Base-by-base conservation (phyloP, 2,113 vertebrate species). In the Zosterops borbonicus region DNA sequence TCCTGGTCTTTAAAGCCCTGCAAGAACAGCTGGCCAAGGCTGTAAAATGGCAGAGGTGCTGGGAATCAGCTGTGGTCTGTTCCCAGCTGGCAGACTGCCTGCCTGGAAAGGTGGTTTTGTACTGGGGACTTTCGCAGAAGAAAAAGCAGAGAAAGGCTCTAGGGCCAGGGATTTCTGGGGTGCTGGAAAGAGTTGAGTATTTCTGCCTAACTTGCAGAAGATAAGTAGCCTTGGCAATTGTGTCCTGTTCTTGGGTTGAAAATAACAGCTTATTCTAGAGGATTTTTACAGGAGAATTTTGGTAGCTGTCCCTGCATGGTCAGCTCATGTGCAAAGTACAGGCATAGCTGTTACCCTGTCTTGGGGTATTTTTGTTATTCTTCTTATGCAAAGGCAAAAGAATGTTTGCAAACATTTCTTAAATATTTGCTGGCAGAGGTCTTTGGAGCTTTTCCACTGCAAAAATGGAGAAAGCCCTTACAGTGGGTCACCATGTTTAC, bases 1-100 rank as follows among this genome's bases (percentile, higher is more conserved):
- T 93, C 75, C 50, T 93, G 49, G 56, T 82, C 53, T 89, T 78
- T 75, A 82, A 84, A 84, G 14, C 35, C 47, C 70, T 73, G 78
- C 53, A 82, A 85, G 41, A 93, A 25, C 58, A 94, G 62, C 75
- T 83, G 82, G 53, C 46, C 85, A 85, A 71, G 58, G 67, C 70
- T 87, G 31, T 49, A 37, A 71, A 89, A 49, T 65, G 85, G 46
- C 62, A 64, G 65, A 90, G 74, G 65, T 68, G 58, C 67, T 76
- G 58, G 49, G 58, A 83, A 75, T 39, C 67, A 56, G 47, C 41
- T 46, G 1, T 3, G 28, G 37, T 49, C 67, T 47, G 1, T 47
- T 76, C 84, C 88, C 55, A 62, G 25, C 5, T 71, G 69, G 42
- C 62, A 64, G 70, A 5, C 46, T 79, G 52, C 29, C 53, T 63